These are phyloP conservation scores for Ochotona princeps DNA, from an alignment of 2,113 vertebrate genomes.

Conservation along the genomic window DNA sequence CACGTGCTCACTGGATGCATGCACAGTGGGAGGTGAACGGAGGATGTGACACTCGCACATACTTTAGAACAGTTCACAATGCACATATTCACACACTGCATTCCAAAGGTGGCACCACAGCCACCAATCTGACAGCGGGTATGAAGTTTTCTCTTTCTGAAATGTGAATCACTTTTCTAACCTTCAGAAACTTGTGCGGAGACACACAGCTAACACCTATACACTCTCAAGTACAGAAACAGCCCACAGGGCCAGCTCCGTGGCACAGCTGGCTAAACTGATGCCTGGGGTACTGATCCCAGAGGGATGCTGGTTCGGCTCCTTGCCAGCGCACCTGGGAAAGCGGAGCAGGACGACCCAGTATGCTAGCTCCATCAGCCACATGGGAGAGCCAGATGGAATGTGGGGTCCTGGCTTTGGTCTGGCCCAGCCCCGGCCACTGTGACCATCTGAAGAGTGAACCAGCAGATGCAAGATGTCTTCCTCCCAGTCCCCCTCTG, in stretches of 20 bases:
- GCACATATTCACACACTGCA: background rate
- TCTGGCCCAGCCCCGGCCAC: too few species aligned
- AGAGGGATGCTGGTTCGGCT: too few species aligned
- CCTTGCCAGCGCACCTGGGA: too few species aligned
- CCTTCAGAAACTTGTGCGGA: constrained; percentile 24
- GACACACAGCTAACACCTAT: background rate
- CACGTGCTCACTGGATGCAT: background rate
- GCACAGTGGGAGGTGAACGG: background rate
- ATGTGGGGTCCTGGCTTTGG: too few species aligned
- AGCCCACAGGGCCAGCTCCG: background rate
- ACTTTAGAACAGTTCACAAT: background rate
- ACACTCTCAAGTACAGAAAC: constrained; percentile 3
- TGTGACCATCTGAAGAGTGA: too few species aligned
- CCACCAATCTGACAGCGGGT: background rate
- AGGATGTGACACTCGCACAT: background rate
- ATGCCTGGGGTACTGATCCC: too few species aligned
- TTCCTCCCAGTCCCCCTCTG: too few species aligned
- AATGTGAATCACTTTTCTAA: background rate
- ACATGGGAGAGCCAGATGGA: too few species aligned
- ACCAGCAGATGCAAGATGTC: too few species aligned
- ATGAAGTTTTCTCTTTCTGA: background rate
- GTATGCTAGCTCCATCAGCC: too few species aligned
- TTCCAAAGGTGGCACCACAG: background rate
- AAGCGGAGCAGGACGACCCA: too few species aligned
- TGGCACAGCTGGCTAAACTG: too few species aligned